A percentile compares a stretch with the other conserved stretches of the same genome.
These are phyloP conservation scores for Synodontis membranacea DNA, from an alignment of 2,113 vertebrate species.

Conservation along the genomic window DNA sequence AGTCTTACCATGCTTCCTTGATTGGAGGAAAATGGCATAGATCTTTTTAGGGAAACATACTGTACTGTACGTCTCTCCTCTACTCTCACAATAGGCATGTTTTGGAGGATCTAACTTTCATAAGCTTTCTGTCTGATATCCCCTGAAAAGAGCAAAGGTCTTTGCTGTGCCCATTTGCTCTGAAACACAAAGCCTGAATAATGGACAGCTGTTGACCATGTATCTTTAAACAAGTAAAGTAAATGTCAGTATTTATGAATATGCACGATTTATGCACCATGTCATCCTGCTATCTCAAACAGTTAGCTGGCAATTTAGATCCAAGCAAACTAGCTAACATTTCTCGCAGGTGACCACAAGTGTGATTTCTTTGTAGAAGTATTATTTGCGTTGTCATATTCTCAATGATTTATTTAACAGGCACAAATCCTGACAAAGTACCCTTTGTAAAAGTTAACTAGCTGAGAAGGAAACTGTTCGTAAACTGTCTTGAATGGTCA, in stretches of 20 bases:
- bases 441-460: too few species aligned
- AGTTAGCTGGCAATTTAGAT: neutral
- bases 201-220: neutral
- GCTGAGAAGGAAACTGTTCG: too few species aligned
- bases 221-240: neutral
- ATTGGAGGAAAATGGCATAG: neutral
- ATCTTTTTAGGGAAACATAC: constrained; percentile 44
- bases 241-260: neutral
- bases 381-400: neutral
- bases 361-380: neutral
- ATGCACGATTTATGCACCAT: neutral
- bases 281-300: neutral
- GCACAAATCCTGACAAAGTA: too few species aligned
- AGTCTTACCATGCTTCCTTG: neutral
- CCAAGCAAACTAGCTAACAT: too few species aligned
- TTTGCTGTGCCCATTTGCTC: neutral
- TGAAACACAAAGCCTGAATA: neutral
- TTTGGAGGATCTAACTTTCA: neutral
- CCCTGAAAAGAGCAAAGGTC: neutral
- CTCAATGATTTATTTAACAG: too few species aligned
- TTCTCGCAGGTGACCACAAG: too few species aligned
- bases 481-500: too few species aligned
- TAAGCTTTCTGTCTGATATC: constrained; percentile 4
- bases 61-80: neutral
- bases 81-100: neutral